phyloP scores from a whole-genome alignment of 2,888 invertebrate genomes.

The Priocnemis perturbator region DNA sequence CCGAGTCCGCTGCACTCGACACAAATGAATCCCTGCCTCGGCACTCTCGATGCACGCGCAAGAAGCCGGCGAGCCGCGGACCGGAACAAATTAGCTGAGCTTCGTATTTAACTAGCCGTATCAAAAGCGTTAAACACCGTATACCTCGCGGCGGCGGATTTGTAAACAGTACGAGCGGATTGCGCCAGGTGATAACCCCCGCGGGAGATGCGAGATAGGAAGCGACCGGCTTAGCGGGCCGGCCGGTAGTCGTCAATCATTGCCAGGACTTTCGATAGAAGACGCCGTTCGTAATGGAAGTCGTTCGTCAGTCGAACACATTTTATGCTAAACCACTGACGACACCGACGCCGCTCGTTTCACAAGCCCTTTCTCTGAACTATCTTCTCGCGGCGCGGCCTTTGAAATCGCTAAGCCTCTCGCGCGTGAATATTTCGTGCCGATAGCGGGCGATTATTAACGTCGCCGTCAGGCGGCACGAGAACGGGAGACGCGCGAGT shows the following conservation, averaged over 20 bases:
- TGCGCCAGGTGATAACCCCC: slow-evolving; percentile 53
- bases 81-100: slow-evolving; percentile 67
- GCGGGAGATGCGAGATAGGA: slow-evolving; percentile 46
- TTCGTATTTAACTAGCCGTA: slow-evolving; percentile 64
- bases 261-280: slow-evolving; percentile 61
- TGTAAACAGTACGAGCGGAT: slow-evolving; percentile 57
- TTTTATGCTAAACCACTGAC: slow-evolving; percentile 42
- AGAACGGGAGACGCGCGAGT: too few species aligned
- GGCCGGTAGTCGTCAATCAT: slow-evolving; percentile 66
- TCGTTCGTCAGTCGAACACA: slow-evolving; percentile 36
- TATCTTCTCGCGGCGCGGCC: not conserved
- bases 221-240: slow-evolving; percentile 40
- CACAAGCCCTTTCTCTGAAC: slow-evolving; percentile 40
- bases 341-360: slow-evolving; percentile 30
- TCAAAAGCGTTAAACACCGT: slow-evolving; percentile 57
- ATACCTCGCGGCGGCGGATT: slow-evolving; percentile 31
- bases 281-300: slow-evolving; percentile 39
- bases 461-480: too few species aligned
- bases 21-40: too few species aligned
- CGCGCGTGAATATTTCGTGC: not conserved
- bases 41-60: too few species aligned
- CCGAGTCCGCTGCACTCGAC: too few species aligned
- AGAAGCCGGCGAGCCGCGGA: slow-evolving; percentile 47
- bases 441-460: too few species aligned
- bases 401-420: not conserved